Evolutionary conservation across 2,797 vertebrate genomes (phyloP), one percentile per base, ranked within the genome.

Genomic region (Sebastiscus tertius): DNA sequence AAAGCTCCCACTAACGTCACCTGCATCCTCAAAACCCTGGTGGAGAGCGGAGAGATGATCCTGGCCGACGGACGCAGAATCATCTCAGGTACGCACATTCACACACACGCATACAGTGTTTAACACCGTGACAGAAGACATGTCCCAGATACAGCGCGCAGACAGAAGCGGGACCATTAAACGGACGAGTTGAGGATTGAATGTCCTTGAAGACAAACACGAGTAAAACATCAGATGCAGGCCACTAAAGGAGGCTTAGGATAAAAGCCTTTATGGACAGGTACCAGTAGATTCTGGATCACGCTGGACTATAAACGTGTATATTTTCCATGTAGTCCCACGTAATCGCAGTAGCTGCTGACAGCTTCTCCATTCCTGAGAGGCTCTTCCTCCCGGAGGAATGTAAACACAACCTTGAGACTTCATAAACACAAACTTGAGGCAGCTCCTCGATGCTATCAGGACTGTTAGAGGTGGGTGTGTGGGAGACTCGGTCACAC

Each of bases 1-100:
- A 99, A 99, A 94, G 98, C 99, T 59, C 98, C 99, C 49, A 99
- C 98, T 26, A 99, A 99, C 68, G 99, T 99, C 83, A 99, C 98
- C 79, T 99, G 99, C 91, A 95, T 99, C 93, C 97, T 99, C 77
- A 99, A 99, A 96, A 97, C 98, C 52, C 95, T 99, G 73, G 98
- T 99, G 82, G 99, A 99, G 95, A 98, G 96, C 54, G 98, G 98
- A 33, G 98, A 99, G 93, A 99, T 99, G 98, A 97, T 99, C 87
- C 95, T 99, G 71, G 97, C 98, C 1, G 98, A 99, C 66, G 98
- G 98, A 79, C 96, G 98, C 70, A 93, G 96, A 84, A 97, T 99
- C 83, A 89, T 99, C 87, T 97, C 97, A 79, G 95, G 99, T 99
- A 93, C 33, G 24, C 39, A 42, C 39, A 42, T 0, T 10, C 6